Conservation (phyloP, 64 coral and sea anemone genomes). For the Porites lutea region DNA sequence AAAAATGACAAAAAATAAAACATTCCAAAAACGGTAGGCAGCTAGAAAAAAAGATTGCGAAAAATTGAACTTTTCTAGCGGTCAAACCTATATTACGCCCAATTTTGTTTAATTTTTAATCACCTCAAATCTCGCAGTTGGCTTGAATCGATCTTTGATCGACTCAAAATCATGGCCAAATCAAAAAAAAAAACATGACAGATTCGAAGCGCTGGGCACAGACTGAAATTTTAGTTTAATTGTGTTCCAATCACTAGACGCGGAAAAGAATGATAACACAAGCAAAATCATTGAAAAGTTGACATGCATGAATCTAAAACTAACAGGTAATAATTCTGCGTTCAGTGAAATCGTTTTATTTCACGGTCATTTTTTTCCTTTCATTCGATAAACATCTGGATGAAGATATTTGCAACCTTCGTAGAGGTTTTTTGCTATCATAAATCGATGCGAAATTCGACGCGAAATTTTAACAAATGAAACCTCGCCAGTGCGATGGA, state of each 20-base stretch:
- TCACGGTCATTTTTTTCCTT: conserved; percentile 39
- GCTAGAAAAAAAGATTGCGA: background rate
- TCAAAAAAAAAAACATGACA: conserved; percentile 13
- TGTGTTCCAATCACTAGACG: background rate
- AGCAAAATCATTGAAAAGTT: conserved; percentile 10
- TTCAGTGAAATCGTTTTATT: conserved; percentile 20
- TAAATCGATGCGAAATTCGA: background rate
- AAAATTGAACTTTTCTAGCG: conserved; percentile 2
- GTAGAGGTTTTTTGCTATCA: background rate
- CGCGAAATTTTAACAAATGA: background rate
- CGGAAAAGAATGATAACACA: conserved; percentile 3
- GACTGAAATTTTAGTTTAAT: background rate
- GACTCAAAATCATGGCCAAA: conserved; percentile 2
- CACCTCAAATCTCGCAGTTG: background rate
- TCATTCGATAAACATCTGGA: background rate
- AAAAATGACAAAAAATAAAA: background rate
- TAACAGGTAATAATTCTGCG: background rate
- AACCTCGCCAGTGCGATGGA: background rate
- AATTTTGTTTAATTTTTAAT: conserved; percentile 56
- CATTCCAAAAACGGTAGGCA: background rate
- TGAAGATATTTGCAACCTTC: background rate
- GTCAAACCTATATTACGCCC: conserved; percentile 6
- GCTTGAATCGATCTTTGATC: conserved; percentile 39
- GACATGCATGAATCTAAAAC: background rate
- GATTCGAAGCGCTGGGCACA: background rate